These are phyloP conservation scores for Archocentrus centrarchus DNA, from an alignment of 2,113 vertebrate species.

Conservation along the genomic window DNA sequence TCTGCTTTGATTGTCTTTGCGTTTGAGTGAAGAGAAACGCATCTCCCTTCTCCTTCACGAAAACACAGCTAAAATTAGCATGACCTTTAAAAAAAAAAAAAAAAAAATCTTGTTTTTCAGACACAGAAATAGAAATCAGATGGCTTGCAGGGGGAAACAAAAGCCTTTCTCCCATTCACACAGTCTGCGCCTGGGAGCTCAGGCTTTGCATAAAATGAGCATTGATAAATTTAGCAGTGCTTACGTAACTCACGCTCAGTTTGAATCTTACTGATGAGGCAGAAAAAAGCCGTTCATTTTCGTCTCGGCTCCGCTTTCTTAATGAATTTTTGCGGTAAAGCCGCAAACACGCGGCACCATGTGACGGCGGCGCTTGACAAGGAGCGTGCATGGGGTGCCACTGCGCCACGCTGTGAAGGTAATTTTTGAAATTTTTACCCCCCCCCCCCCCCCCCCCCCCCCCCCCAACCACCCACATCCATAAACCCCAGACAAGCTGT, in stretches of 20 bases:
- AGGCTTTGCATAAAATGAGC: constrained; percentile 81
- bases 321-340: constrained; percentile 63
- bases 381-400: constrained; percentile 24
- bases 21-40: constrained; percentile 36
- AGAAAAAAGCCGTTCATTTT: constrained; percentile 74
- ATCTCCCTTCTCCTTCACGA: constrained; percentile 49
- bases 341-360: constrained; percentile 50
- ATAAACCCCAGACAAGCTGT: constrained; percentile 30
- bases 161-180: constrained; percentile 64
- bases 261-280: constrained; percentile 82
- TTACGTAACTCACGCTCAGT: constrained; percentile 80
- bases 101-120: constrained; percentile 56
- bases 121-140: constrained; percentile 71
- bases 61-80: constrained; percentile 68
- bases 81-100: constrained; percentile 28
- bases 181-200: constrained; percentile 74
- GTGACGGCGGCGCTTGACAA: constrained; percentile 18
- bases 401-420: constrained; percentile 48
- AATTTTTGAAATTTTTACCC: constrained; percentile 37
- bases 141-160: constrained; percentile 70
- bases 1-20: constrained; percentile 58
- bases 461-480: neutral
- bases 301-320: constrained; percentile 54
- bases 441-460: too few species aligned
- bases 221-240: constrained; percentile 82